Evolutionary conservation across 2,797 vertebrate genomes (phyloP), one percentile per base, ranked within the genome.

Genomic region (Megalops cyprinoides): DNA sequence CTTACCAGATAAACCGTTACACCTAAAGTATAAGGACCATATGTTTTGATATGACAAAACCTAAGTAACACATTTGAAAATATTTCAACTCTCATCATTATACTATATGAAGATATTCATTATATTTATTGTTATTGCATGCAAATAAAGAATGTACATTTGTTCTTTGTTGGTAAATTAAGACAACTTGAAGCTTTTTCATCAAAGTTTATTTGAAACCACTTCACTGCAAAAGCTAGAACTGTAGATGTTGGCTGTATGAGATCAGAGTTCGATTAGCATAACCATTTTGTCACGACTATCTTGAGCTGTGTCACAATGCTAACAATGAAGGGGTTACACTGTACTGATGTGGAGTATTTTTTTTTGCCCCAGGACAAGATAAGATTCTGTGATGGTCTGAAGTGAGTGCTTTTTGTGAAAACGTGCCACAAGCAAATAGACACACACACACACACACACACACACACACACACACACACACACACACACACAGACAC

Each of bases 331-430:
- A 51, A 74, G 76, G 65, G 83, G 80, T 86, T 74, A 86, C 44
- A 77, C 44, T 46, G 81, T 82, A 79, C 78, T 82, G 82, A 86
- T 74, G 46, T n/a, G 77, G 83, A 80, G 82, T 80, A 69, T 77
- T 81, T 84, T 86, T 79, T 56, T 79, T 77, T 56, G 56, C 79
- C 77, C 44, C 83, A 83, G 82, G 74, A 79, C 85, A 53, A 51
- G 77, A 71, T 25, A 55, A 77, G 82, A 56, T 80, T 82, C 78
- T 76, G 73, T 71, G 53, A 62, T 28, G 78, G 75, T 81, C n/a
- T n/a, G n/a, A n/a, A n/a, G n/a, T n/a, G n/a, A n/a, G n/a, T n/a
- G n/a, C n/a, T n/a, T n/a, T n/a, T n/a, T n/a, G n/a, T n/a, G n/a
- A n/a, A n/a, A n/a, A n/a, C n/a, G n/a, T n/a, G n/a, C n/a, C n/a